These are phyloP conservation scores for Acanthosepion lycidas DNA, from an alignment of 2,888 invertebrate genomes.

Conservation along the genomic window DNA sequence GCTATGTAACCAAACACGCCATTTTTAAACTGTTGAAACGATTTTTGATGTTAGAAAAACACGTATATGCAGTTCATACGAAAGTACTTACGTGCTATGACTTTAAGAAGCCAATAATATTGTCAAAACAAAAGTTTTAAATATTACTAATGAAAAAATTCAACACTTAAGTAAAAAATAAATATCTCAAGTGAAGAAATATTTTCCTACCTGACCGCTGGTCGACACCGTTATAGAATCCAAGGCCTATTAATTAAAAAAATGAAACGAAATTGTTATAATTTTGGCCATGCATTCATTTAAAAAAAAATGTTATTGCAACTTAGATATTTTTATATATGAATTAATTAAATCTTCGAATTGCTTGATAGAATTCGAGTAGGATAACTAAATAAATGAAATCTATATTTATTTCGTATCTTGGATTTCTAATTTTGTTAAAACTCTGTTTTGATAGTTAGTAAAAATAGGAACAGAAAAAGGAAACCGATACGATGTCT, in stretches of 20 bases:
- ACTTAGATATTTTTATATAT: background rate
- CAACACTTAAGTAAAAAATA: background rate
- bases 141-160: background rate
- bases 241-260: background rate
- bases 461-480: background rate
- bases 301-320: background rate
- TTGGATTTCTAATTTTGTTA: background rate
- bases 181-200: background rate
- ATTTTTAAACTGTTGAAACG: background rate
- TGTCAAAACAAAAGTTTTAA: background rate
- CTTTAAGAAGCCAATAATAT: background rate
- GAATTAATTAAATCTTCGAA: background rate
- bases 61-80: background rate
- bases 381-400: background rate
- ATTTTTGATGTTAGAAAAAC: background rate
- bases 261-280: background rate
- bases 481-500: background rate
- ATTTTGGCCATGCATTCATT: background rate
- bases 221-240: background rate
- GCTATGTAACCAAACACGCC: conserved; percentile 9
- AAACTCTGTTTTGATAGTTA: background rate
- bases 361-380: background rate
- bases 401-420: background rate
- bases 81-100: background rate
- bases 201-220: background rate